Conservation (phyloP, 2,113 vertebrate genomes). For the Pseudopodoces humilis region DNA sequence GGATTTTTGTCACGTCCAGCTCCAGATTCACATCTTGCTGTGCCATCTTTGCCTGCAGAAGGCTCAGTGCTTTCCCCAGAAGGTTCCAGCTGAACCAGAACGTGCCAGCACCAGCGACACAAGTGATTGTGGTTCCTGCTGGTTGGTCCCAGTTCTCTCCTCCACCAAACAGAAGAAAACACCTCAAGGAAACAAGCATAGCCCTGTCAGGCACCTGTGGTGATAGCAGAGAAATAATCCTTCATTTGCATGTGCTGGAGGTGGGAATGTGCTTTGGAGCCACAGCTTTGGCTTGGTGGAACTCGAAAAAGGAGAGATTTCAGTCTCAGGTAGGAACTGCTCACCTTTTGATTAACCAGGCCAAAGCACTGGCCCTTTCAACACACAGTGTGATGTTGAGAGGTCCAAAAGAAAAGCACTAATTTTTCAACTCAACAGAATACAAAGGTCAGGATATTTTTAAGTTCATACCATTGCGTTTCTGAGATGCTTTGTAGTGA, state of each 20-base stretch:
- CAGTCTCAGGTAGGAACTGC: neutral
- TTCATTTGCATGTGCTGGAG: accelerated
- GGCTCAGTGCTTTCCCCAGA: neutral
- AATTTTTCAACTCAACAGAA: neutral
- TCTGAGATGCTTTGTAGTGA: conserved; percentile 10
- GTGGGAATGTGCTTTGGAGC: neutral
- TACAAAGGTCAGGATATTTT: neutral
- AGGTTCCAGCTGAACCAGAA: neutral
- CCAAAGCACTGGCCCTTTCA: neutral
- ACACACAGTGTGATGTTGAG: accelerated
- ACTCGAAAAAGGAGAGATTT: neutral
- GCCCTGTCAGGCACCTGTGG: neutral
- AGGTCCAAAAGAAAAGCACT: neutral
- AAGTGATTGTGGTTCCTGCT: accelerated
- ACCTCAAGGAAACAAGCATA: neutral
- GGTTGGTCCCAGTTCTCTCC: neutral
- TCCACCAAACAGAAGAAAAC: neutral
- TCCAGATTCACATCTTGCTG: neutral
- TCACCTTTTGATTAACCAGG: neutral
- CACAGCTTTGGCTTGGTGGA: neutral
- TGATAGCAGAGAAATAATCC: neutral
- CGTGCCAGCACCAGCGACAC: accelerated
- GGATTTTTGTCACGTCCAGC: neutral
- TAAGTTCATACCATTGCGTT: neutral
- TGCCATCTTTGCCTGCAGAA: neutral